These are phyloP conservation scores for Mustela nigripes DNA, from an alignment of 2,113 vertebrate species.

Conservation along the genomic window DNA sequence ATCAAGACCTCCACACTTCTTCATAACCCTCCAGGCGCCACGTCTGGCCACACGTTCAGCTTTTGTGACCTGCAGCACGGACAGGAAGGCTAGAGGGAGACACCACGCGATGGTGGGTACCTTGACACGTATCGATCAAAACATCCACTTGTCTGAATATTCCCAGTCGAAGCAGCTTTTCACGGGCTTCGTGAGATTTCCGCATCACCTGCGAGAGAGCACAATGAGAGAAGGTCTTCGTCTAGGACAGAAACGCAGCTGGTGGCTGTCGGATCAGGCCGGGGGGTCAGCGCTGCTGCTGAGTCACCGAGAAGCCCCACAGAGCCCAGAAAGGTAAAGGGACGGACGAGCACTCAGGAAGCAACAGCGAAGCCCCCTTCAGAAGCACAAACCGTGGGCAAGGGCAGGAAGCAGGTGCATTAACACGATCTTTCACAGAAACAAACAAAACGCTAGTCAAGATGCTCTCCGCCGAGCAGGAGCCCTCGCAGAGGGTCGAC, in stretches of 20 bases:
- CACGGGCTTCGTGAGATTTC: conserved; percentile 94
- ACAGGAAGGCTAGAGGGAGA: too few relatives aligned
- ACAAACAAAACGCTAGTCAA: background rate
- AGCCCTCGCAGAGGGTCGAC: rapidly evolving
- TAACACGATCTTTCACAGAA: rapidly evolving
- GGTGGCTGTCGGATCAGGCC: rapidly evolving
- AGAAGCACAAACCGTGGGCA: rapidly evolving
- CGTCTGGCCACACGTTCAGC: rapidly evolving
- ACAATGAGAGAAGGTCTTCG: background rate
- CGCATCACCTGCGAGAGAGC: conserved; percentile 93
- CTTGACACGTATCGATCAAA: conserved; percentile 95
- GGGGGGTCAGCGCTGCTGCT: rapidly evolving
- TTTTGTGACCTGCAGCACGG: rapidly evolving
- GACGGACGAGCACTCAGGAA: background rate
- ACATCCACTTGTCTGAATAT: conserved; percentile 97
- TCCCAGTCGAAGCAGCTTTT: conserved; percentile 94
- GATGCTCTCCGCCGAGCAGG: rapidly evolving
- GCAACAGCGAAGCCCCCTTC: rapidly evolving
- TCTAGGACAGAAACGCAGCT: rapidly evolving
- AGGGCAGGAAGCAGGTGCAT: too few relatives aligned
- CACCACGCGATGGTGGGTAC: conserved; percentile 79
- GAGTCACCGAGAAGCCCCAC: rapidly evolving
- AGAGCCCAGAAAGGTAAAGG: rapidly evolving
- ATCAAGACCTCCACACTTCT: rapidly evolving
- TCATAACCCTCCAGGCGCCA: rapidly evolving